These are phyloP conservation scores for Chelon auratus DNA, from an alignment of 2,797 vertebrate species.

Conservation along the genomic window DNA sequence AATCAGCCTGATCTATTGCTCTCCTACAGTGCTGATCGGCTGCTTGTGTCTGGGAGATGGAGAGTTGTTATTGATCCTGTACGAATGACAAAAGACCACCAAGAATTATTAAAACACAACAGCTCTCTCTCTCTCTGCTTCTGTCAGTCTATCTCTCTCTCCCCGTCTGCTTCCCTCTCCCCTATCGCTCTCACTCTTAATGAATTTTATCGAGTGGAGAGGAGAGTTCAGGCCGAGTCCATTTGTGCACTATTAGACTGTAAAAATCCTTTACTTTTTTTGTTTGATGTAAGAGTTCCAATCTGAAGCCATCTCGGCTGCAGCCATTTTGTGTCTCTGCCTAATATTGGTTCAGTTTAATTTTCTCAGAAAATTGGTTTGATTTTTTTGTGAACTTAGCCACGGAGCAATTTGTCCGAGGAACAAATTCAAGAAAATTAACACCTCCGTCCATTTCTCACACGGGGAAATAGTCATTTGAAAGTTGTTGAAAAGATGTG, in stretches of 20 bases:
- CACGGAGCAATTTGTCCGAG: constrained; percentile 46
- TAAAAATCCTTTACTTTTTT: constrained; percentile 65
- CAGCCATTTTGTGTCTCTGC: constrained; percentile 41
- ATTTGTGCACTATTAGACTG: constrained; percentile 73
- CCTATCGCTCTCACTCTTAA: constrained; percentile 65
- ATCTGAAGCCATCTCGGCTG: constrained; percentile 31
- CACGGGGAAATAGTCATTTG: constrained; percentile 27
- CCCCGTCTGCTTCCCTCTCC: constrained; percentile 38
- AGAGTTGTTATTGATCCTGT: constrained; percentile 74
- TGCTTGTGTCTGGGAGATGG: constrained; percentile 70
- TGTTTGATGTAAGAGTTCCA: constrained; percentile 55
- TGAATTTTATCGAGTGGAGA: constrained; percentile 81
- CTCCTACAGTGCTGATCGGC: constrained; percentile 76
- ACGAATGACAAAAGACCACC: constrained; percentile 79
- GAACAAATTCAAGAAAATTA: constrained; percentile 46
- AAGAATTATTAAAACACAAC: constrained; percentile 83
- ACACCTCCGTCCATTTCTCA: constrained; percentile 42
- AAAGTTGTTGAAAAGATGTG: constrained; percentile 28
- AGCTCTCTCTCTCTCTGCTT: constrained; percentile 53
- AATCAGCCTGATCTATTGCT: constrained; percentile 81
- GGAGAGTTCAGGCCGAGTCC: constrained; percentile 76
- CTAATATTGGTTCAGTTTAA: constrained; percentile 36
- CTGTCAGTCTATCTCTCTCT: constrained; percentile 13
- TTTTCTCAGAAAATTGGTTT: constrained; percentile 40
- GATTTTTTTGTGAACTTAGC: constrained; percentile 48